These are phyloP conservation scores for Argyresthia albistria DNA, from an alignment of 2,888 invertebrate species.

Conservation along the genomic window DNA sequence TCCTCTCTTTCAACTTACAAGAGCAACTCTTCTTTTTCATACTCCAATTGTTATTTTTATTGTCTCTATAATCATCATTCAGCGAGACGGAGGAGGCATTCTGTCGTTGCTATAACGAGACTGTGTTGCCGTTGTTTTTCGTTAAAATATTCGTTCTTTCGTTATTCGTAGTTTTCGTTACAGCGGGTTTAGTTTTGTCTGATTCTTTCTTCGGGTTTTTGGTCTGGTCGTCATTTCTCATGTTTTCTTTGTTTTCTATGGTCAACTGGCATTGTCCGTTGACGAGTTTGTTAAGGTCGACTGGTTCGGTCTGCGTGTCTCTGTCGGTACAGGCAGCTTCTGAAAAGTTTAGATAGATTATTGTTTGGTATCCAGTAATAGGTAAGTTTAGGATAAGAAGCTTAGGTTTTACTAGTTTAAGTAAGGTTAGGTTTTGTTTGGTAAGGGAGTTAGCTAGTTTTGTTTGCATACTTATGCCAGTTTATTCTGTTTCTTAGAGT, in stretches of 20 bases:
- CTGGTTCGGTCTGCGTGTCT: constrained; percentile 51
- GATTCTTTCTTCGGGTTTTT: constrained; percentile 9
- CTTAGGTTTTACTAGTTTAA: too few relatives aligned
- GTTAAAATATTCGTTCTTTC: constrained; percentile 51
- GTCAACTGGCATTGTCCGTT: constrained; percentile 41
- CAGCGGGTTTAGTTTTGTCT: constrained; percentile 18
- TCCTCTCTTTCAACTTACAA: constrained; percentile 50
- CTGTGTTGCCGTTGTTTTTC: constrained; percentile 17
- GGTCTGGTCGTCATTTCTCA: constrained; percentile 10
- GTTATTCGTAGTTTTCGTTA: constrained; percentile 18
- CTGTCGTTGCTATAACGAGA: constrained; percentile 6
- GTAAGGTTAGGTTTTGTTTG: too few relatives aligned
- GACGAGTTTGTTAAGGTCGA: constrained; percentile 33
- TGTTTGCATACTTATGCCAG: neutral
- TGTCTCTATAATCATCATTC: constrained; percentile 30
- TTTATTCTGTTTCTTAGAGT: too few relatives aligned
- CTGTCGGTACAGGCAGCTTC: constrained; percentile 41
- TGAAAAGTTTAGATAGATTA: constrained; percentile 18
- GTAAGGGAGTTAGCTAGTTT: neutral
- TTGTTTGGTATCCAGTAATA: neutral
- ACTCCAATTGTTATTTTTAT: constrained; percentile 31
- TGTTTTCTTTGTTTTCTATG: constrained; percentile 11
- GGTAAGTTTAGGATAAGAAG: too few relatives aligned
- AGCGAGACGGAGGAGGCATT: constrained; percentile 40
- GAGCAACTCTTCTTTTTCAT: constrained; percentile 55